Base-by-base conservation (phyloP, 2,888 invertebrate genomes). In the Patella pellucida region DNA sequence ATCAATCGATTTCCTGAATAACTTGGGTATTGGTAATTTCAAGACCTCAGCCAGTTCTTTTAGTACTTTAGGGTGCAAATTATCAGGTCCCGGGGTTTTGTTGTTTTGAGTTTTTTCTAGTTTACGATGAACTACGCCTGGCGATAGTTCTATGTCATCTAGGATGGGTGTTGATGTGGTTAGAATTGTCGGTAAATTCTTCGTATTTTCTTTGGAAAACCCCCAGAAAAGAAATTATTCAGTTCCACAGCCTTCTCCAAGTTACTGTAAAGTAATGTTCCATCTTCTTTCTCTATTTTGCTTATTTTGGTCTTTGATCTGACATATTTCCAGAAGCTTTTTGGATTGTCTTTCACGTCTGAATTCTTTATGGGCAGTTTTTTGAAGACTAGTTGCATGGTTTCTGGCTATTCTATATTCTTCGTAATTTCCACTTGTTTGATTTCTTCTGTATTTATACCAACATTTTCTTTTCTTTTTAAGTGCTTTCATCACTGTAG, bases 161-260 rank as follows among this genome's bases (percentile, higher is more conserved):
- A n/a, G n/a, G n/a, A n/a, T n/a, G n/a, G n/a, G n/a, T n/a, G n/a
- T n/a, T n/a, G n/a, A n/a, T n/a, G n/a, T n/a, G n/a, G n/a, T n/a
- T n/a, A n/a, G n/a, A n/a, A n/a, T n/a, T n/a, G n/a, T 23, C 11
- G 11, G 62, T 3, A 12, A 14, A 4, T 23, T 52, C 16, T 19
- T 62, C 14, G 12, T 41, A 15, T 72, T 69, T 23, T 69, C 69
- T 15, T 56, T 23, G 14, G 71, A 67, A 74, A 50, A n/a, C n/a
- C n/a, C 9, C 51, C 50, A 54, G 70, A 70, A 27, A 74, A 71
- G 19, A 76, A 73, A 19, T 15, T 70, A 15, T 73, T 76, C 16
- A 73, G 16, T 23, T 54, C 50, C 41, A 71, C 68, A 41, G 68
- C 62, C n/a, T 23, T n/a, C n/a, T n/a, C n/a, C n/a, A n/a, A n/a